A percentile compares a stretch with the other conserved stretches of the same genome.
phyloP scores from a whole-genome alignment of 2,113 vertebrate genomes.

The Piprites chloris region DNA sequence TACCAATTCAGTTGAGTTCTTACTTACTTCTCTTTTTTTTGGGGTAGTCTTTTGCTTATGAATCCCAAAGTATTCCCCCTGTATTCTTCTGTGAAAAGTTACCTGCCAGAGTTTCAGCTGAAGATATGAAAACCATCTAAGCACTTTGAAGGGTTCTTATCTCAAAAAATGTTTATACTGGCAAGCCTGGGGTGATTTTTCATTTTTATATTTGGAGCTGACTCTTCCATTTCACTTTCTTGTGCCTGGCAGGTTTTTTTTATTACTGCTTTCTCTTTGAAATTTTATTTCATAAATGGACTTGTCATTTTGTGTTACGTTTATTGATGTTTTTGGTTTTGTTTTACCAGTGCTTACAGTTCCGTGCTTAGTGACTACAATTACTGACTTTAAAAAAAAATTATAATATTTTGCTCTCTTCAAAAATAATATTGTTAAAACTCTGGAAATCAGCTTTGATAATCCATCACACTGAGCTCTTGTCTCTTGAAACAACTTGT shows the following conservation, averaged over 20 bases:
- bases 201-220: not conserved
- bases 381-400: not conserved
- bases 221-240: not conserved
- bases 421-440: not conserved
- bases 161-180: not conserved
- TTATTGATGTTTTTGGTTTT: not conserved
- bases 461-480: not conserved
- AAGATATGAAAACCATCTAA: not conserved
- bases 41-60: not conserved
- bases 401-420: not conserved
- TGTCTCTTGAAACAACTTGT: not conserved
- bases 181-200: not conserved
- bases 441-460: not conserved
- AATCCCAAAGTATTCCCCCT: not conserved
- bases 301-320: not conserved
- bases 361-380: not conserved
- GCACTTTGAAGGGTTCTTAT: not conserved
- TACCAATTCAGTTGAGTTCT: not conserved
- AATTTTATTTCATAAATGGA: not conserved
- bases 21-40: not conserved
- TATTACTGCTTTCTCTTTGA: not conserved
- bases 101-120: not conserved
- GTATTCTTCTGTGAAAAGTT: not conserved
- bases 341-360: not conserved
- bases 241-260: not conserved